Evolutionary conservation across 2,113 vertebrate genomes (phyloP), one percentile per base, ranked within the genome.

Genomic region (Oreochromis tanganicae): DNA sequence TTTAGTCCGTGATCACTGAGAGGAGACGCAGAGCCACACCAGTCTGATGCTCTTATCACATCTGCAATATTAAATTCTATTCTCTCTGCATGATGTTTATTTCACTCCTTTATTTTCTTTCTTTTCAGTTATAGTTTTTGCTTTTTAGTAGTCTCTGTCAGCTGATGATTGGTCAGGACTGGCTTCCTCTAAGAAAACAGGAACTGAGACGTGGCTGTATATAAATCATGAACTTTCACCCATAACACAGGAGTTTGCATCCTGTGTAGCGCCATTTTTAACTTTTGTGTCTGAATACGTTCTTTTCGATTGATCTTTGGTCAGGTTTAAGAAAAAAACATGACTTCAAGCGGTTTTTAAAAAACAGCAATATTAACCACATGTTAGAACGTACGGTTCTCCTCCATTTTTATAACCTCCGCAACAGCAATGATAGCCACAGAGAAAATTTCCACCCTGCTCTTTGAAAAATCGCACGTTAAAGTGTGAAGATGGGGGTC

Each of bases 211-310:
- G 6, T 21, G n/a, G n/a, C 7, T 21, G 63, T 13, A 68, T 38
- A 24, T 41, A 21, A 68, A 24, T 41, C 11, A 66, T 38, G 6
- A 66, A 66, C 34, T 3, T 66, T 66, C 10, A 66, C 34, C 36
- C 63, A 41, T 0, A 41, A 43, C 11, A 68, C 34, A 68, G 7
- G 48, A 50, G 36, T 43, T 43, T 71, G 4, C 66, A 71, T 71
- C 36, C 36, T 43, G 66, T 71, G 66, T 24, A 71, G 7, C 2
- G n/a, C 1, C 36, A 71, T 43, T 71, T 43, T 71, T 8, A 43
- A 24, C 66, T 24, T 16, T 24, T 71, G n/a, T 0, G 1, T 71
- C 12, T 41, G 41, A 43, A 43, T 43, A 43, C 3, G 10, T 41
- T 41, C 4, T 41, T 68, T 41, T 0, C 1, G 2, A 36, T 36